Conservation (phyloP, 2,113 vertebrate species). For the Engraulis encrasicolus region DNA sequence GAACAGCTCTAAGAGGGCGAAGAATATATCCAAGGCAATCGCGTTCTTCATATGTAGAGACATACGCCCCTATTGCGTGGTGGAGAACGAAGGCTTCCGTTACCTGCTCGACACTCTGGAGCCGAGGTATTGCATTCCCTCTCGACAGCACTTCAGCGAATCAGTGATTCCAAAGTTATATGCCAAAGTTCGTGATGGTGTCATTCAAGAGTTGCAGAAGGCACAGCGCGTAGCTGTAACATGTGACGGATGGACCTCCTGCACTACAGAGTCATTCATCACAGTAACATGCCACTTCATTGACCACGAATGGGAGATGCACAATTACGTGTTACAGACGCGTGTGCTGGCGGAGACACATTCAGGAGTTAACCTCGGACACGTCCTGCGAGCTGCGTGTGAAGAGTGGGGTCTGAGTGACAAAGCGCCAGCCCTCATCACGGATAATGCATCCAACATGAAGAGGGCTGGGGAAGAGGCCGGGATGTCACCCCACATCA, state of each 20-base stretch:
- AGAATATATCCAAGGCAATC: neutral
- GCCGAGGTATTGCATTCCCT: neutral
- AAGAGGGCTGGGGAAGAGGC: conserved; percentile 21
- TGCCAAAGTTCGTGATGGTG: neutral
- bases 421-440: conserved; percentile 27
- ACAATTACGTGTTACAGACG: conserved; percentile 17
- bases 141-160: conserved; percentile 5
- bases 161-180: conserved; percentile 7
- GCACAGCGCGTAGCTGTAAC: conserved; percentile 27
- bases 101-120: conserved; percentile 28
- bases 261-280: conserved; percentile 19
- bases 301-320: conserved; percentile 29
- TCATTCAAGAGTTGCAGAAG: neutral
- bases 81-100: conserved; percentile 25
- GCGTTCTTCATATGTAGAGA: conserved; percentile 26
- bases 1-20: neutral
- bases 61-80: neutral
- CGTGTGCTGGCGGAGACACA: too few species aligned
- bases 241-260: conserved; percentile 33
- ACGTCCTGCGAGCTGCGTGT: conserved; percentile 10
- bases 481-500: conserved; percentile 23
- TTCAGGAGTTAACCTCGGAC: too few species aligned
- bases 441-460: conserved; percentile 33
- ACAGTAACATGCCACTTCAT: conserved; percentile 36
- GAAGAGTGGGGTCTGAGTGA: conserved; percentile 24